phyloP scores from a whole-genome alignment of 2,797 vertebrate genomes.

The Enteromius paludinosus region DNA sequence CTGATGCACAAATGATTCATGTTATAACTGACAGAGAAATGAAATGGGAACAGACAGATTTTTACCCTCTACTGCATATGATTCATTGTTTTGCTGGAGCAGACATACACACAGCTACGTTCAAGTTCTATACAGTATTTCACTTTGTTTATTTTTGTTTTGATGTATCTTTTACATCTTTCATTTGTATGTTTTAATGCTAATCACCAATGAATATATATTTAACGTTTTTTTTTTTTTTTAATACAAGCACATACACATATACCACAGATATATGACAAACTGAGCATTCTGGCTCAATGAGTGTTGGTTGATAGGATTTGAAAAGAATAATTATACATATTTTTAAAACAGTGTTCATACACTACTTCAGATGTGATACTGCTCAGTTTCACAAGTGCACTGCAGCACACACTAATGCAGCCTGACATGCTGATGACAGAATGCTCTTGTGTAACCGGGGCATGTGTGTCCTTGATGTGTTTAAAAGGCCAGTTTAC shows the following conservation, averaged over 20 bases:
- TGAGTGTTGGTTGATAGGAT: not conserved
- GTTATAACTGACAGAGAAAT: constrained; percentile 36
- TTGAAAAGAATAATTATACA: not conserved
- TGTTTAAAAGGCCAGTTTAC: not conserved
- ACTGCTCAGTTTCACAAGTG: not conserved
- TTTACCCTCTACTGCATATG: constrained; percentile 52
- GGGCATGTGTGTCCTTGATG: constrained; percentile 53
- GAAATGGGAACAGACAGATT: constrained; percentile 44
- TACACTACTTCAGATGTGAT: constrained; percentile 63
- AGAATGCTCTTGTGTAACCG: constrained; percentile 72
- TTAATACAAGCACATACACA: not conserved
- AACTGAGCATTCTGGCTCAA: not conserved
- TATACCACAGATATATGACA: not conserved
- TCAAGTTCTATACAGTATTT: not conserved
- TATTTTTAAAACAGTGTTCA: constrained; percentile 57
- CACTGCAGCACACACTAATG: constrained; percentile 65
- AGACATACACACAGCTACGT: constrained; percentile 30
- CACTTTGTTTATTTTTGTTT: not conserved
- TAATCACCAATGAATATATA: not conserved
- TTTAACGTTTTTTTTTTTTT: not conserved
- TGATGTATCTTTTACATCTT: not conserved
- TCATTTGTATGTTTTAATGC: not conserved
- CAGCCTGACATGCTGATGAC: constrained; percentile 80
- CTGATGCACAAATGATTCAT: constrained; percentile 43
- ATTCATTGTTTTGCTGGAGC: constrained; percentile 36